Evolutionary conservation across 2,113 vertebrate genomes (phyloP).

Genomic region (Paradisaea rubra): DNA sequence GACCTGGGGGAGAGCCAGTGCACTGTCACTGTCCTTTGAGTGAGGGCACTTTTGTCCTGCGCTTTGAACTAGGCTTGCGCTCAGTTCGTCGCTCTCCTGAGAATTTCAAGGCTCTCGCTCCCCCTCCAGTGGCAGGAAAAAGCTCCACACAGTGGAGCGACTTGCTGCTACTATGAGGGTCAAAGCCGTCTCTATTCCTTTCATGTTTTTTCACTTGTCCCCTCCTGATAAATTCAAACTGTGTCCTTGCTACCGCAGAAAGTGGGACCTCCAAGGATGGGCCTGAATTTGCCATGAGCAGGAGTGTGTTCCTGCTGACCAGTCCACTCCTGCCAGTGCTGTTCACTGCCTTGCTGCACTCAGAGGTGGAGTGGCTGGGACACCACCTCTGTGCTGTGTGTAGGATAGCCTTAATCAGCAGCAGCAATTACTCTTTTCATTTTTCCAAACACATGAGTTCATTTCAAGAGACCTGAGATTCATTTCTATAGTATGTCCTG

Average conservation of each 20-base stretch:
- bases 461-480: slow-evolving; percentile 27
- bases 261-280: neutral
- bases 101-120: neutral
- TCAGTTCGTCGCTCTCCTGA: fast-evolving
- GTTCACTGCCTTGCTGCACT: neutral
- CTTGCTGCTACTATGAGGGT: neutral
- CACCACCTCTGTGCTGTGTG: neutral
- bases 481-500: neutral
- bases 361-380: neutral
- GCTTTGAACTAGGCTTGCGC: neutral
- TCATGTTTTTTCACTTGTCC: neutral
- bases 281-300: neutral
- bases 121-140: slow-evolving; percentile 27
- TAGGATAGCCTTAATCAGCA: neutral
- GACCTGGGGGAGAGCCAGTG: neutral
- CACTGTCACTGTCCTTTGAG: neutral
- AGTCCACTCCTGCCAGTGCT: neutral
- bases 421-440: neutral
- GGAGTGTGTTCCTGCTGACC: neutral
- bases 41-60: neutral
- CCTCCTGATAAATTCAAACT: neutral
- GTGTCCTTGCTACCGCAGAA: neutral
- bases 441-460: slow-evolving; percentile 1
- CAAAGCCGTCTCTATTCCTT: neutral
- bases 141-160: neutral